Conservation (phyloP, 2,113 vertebrate genomes). For the Amphilophus citrinellus region DNA sequence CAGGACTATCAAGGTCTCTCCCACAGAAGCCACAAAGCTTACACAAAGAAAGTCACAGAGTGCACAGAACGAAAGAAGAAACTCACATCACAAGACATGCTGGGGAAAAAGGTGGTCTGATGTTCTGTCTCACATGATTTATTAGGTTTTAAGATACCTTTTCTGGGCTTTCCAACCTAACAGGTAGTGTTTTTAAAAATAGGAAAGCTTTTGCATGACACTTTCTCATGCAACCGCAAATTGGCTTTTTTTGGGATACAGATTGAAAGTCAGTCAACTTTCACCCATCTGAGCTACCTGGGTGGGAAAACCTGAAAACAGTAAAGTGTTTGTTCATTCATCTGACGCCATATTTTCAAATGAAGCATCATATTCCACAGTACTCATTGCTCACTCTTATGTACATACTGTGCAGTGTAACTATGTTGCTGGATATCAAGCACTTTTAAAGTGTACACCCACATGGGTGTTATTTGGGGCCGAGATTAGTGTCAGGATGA, state of each 20-base stretch:
- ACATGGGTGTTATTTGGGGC: background rate
- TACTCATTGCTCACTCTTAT: background rate
- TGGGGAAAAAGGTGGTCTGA: constrained; percentile 6
- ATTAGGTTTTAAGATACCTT: background rate
- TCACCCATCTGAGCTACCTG: background rate
- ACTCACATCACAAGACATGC: constrained; percentile 9
- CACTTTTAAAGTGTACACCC: background rate
- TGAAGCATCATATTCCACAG: background rate
- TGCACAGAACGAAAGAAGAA: constrained; percentile 23
- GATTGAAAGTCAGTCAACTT: background rate
- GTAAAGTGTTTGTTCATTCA: constrained; percentile 1
- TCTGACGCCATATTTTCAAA: background rate
- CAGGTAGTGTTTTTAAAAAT: constrained; percentile 6
- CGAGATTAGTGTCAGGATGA: constrained; percentile 5
- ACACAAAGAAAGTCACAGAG: constrained; percentile 38
- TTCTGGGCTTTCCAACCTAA: background rate
- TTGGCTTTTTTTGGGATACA: background rate
- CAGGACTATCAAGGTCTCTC: constrained; percentile 24
- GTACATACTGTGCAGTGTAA: background rate
- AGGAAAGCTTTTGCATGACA: background rate
- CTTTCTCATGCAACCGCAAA: background rate
- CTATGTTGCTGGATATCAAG: background rate
- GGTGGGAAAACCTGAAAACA: background rate
- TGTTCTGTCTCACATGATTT: constrained; percentile 9
- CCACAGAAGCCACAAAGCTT: constrained; percentile 15